Base-by-base conservation (phyloP, 2,888 invertebrate species). In the Drosophila colorata region DNA sequence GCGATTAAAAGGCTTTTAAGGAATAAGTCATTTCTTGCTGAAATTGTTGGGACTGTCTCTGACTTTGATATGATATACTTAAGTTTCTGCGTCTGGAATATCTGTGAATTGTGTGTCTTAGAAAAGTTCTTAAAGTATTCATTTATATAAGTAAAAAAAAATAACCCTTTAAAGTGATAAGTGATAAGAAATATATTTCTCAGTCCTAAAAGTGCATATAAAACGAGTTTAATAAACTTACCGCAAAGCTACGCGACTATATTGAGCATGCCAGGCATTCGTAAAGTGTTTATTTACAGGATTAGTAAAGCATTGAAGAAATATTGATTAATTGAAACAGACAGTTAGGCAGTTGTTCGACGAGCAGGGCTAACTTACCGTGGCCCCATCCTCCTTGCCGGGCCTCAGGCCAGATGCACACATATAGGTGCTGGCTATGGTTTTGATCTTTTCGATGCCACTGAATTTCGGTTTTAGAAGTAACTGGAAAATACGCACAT, bases 381-480 rank as follows among this genome's bases (percentile, higher is more conserved):
- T 93, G 49, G 93, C 93, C 63, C 95, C 94, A 74, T 96, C 96
- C 90, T 97, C 97, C 80, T 97, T 96, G 14, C 97, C 97, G 0
- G 98, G 98, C 55, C 96, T 94, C 16, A 99, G 93, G 0, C 99
- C 99, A 0, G 98, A 97, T 0, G 99, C 99, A 48, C 98, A 95
- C 99, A 99, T 99, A 90, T 99, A 99, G 0, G 99, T 99, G 92
- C 98, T 98, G 13, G 98, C 98, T 64, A 99, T 99, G 0, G 99
- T 99, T 93, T 99, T 99, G 57, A 99, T 99, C 92, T 99, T 99
- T 93, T 99, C 99, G 81, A 99, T 98, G 78, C 96, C 95, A 90
- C 98, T 98, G 92, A 97, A 99, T 90, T 98, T 98, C 0, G 98
- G 97, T 90, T 98, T 98, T 47, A 97, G 93, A 33, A 99, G 93